Conservation (phyloP, 2,113 vertebrate genomes). For the Rutilus rutilus region DNA sequence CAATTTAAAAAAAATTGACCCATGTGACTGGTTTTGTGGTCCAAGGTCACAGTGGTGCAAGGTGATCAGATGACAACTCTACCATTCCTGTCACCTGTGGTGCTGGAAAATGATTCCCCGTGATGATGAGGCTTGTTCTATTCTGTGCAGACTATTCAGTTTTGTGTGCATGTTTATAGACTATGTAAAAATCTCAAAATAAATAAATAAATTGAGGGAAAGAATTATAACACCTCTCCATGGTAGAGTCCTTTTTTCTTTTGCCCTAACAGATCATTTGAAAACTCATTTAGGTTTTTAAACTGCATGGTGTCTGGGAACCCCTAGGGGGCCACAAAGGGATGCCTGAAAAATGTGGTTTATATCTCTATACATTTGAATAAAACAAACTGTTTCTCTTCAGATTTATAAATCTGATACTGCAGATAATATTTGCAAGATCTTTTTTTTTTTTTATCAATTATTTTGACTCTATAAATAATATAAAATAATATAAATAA, state of each 20-base stretch:
- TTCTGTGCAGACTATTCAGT: background rate
- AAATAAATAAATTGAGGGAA: background rate
- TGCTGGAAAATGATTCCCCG: background rate
- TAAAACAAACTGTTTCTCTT: background rate
- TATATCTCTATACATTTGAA: no score
- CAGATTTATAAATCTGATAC: background rate
- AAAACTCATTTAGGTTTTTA: background rate
- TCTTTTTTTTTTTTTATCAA: background rate
- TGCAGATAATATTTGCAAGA: background rate
- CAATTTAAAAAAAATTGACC: no score
- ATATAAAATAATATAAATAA: background rate
- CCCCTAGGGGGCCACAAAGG: no score
- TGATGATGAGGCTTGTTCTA: background rate
- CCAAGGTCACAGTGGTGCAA: background rate
- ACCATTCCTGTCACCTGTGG: background rate
- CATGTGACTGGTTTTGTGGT: no score
- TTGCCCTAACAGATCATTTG: background rate
- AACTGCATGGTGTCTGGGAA: background rate
- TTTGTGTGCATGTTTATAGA: background rate
- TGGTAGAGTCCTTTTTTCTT: background rate
- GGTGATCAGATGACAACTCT: background rate
- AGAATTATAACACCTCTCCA: background rate
- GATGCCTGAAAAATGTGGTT: no score
- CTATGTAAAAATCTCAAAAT: background rate
- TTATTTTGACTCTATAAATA: background rate